Percentiles rank a stretch among this genome's conserved stretches.
These are phyloP conservation scores for Dromaius novaehollandiae DNA, from an alignment of 2,113 vertebrate species.

Conservation along the genomic window DNA sequence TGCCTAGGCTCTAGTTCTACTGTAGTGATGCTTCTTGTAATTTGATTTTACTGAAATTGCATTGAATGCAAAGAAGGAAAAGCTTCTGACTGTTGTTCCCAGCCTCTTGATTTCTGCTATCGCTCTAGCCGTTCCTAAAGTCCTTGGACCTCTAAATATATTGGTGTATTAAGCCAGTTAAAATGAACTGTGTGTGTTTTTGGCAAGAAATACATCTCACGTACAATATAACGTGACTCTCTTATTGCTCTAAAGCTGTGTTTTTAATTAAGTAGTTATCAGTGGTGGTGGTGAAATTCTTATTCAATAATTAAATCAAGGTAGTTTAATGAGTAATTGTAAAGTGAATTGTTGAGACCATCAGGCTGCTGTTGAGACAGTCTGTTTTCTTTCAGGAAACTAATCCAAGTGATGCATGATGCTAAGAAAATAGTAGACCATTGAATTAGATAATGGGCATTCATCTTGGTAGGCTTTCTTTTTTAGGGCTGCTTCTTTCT, in stretches of 20 bases:
- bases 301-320: constrained; percentile 71
- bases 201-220: constrained; percentile 37
- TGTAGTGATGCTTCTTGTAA: neutral
- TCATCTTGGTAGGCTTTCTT: constrained; percentile 7
- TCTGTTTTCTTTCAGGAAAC: constrained; percentile 54
- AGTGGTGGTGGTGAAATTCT: constrained; percentile 32
- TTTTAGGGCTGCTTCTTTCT: neutral
- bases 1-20: neutral
- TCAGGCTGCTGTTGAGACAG: constrained; percentile 41
- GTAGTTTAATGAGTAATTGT: constrained; percentile 71
- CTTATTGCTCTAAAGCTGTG: constrained; percentile 64
- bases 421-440: constrained; percentile 16
- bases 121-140: constrained; percentile 16
- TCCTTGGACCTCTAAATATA: constrained; percentile 11
- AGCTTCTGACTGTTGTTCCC: neutral
- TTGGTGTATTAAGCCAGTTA: constrained; percentile 6
- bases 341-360: constrained; percentile 49
- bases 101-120: neutral
- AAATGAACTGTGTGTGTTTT: constrained; percentile 55
- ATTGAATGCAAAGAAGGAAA: neutral
- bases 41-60: constrained; percentile 14
- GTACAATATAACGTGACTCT: constrained; percentile 24
- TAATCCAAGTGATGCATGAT: neutral
- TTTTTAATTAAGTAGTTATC: constrained; percentile 69
- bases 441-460: neutral